These are phyloP conservation scores for Torymus texanus DNA, from an alignment of 2,888 invertebrate genomes.

Conservation along the genomic window DNA sequence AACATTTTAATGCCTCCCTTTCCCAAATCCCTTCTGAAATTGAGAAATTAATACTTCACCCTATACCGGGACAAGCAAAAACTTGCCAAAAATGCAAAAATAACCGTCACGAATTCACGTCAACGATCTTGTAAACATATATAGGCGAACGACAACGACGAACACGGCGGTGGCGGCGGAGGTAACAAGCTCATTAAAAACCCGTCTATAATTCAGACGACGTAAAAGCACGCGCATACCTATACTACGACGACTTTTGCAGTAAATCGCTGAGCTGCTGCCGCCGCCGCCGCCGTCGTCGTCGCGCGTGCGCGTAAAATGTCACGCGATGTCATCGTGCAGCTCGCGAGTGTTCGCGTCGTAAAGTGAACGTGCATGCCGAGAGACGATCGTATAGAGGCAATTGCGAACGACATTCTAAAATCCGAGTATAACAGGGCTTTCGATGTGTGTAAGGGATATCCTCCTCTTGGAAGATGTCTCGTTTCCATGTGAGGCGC, in stretches of 20 bases:
- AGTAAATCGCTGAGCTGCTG: no score
- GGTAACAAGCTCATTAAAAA: slow-evolving; percentile 51
- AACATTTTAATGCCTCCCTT: background rate
- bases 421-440: slow-evolving; percentile 1
- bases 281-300: no score
- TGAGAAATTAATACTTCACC: slow-evolving; percentile 36
- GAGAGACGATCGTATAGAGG: no score
- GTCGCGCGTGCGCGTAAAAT: no score
- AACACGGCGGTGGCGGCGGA: background rate
- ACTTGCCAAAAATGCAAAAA: slow-evolving; percentile 25
- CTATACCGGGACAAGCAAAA: background rate
- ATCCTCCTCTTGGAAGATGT: slow-evolving; percentile 10
- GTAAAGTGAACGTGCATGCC: no score
- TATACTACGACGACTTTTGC: background rate
- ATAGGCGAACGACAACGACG: slow-evolving; percentile 12
- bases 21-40: slow-evolving; percentile 3
- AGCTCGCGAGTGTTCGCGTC: no score
- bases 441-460: slow-evolving; percentile 1
- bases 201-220: slow-evolving; percentile 52
- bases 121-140: slow-evolving; percentile 45
- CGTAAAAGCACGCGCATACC: slow-evolving; percentile 29
- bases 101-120: slow-evolving; percentile 24
- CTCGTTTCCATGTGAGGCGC: background rate
- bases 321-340: no score
- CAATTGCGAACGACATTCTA: slow-evolving; percentile 22